Base-by-base conservation (phyloP, 1,140 invertebrate genomes). In the Drosophila quadrilineata region DNA sequence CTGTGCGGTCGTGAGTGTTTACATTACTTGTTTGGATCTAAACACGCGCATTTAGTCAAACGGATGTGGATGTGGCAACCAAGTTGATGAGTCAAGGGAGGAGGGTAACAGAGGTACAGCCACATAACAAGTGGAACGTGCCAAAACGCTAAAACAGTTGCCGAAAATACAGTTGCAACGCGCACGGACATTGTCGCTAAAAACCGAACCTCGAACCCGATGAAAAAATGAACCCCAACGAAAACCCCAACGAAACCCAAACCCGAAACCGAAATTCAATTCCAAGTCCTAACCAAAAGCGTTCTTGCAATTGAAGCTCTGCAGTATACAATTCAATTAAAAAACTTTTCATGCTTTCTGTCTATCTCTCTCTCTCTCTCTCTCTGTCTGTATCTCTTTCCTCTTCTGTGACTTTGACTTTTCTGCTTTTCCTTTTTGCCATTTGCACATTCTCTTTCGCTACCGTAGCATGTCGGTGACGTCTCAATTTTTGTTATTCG, bases 1-100 rank as follows among this genome's bases (percentile, higher is more conserved):
- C 84, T 84, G 74, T 85, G 79, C 67, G 79, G 79, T 86, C 58
- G 71, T 86, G 79, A 84, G 79, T 84, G 79, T 84, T 84, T 84
- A 79, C 79, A 84, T 71, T 79, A 54, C 79, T 79, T 75, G 79
- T 74, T 86, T 85, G 58, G 79, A 85, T 85, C 62, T 62, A 71
- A 66, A 63, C 77, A 79, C 79, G 70, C 65, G 70, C 70, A 73
- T 74, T 79, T 73, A 70, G 74, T 41, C 57, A 21, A 64, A 36
- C 69, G 65, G 43, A 53, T 49, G 64, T 17, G 58, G 43, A 43
- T 28, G 19, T 12, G 29, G 19, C 46, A 49, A 21, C 10, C 22
- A 0, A 28, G 24, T 38, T 21, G 36, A 26, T n/a, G 26, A 21
- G 10, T n/a, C 50, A 26, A 9, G 9, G 6, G 21, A 6, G 17